phyloP scores from a whole-genome alignment of 2,888 invertebrate species.

The Apoderus coryli region DNA sequence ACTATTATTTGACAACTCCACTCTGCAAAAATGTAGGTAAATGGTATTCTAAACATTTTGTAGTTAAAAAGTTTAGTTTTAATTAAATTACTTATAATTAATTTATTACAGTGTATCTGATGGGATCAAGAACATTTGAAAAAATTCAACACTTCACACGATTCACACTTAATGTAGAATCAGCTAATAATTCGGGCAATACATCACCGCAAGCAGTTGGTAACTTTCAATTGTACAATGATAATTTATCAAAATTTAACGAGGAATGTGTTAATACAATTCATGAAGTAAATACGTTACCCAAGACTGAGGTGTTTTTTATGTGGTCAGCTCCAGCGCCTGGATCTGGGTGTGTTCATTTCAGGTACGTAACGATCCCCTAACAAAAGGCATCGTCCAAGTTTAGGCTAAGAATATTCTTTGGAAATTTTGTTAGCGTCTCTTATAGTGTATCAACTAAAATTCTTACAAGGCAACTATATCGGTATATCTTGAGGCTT shows the following conservation, averaged over 20 bases:
- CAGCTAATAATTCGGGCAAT: conserved; percentile 34
- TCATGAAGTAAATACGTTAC: conserved; percentile 60
- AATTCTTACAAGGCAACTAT: neutral
- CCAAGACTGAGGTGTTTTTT: conserved; percentile 72
- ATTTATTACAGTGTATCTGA: conserved; percentile 22
- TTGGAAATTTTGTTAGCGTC: too few relatives aligned
- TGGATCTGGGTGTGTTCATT: conserved; percentile 73
- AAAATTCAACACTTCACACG: conserved; percentile 63
- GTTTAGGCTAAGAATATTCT: neutral
- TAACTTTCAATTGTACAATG: conserved; percentile 54
- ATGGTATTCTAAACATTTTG: too few relatives aligned
- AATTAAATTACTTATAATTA: too few relatives aligned
- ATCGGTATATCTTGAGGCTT: too few relatives aligned
- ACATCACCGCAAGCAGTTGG: conserved; percentile 45
- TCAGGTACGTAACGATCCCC: conserved; percentile 43
- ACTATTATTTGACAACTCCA: too few relatives aligned
- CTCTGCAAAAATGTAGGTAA: too few relatives aligned
- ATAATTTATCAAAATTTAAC: conserved; percentile 52
- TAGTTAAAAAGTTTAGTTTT: too few relatives aligned
- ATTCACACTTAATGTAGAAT: conserved; percentile 64
- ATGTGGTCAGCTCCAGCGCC: conserved; percentile 82
- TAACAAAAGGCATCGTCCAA: neutral
- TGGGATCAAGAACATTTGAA: conserved; percentile 47
- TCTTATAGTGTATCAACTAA: too few relatives aligned
- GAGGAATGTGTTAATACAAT: conserved; percentile 77